phyloP scores from a whole-genome alignment of 2,797 vertebrate genomes.

The Xenops minutus region DNA sequence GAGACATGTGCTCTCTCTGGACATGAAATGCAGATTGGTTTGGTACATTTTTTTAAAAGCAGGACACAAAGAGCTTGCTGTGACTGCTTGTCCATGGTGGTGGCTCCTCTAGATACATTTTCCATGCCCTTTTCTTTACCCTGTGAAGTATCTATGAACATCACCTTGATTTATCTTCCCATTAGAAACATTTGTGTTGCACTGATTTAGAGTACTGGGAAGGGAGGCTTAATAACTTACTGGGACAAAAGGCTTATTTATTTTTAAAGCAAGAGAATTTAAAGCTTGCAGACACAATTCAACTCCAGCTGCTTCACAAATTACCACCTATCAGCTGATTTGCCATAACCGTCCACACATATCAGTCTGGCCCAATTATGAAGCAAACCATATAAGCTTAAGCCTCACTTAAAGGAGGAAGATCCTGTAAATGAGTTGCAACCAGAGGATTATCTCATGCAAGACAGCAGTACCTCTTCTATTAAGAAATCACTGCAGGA shows the following conservation, averaged over 20 bases:
- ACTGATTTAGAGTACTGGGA: neutral
- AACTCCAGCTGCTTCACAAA: conserved; percentile 55
- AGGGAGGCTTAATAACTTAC: conserved; percentile 4
- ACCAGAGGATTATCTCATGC: conserved; percentile 13
- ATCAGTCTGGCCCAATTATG: conserved; percentile 41
- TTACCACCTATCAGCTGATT: conserved; percentile 51
- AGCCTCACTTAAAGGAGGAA: conserved; percentile 37
- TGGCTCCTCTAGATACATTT: neutral
- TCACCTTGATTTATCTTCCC: conserved; percentile 13
- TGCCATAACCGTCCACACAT: conserved; percentile 32
- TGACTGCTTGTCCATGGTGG: neutral
- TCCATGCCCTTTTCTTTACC: neutral
- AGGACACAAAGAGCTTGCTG: neutral
- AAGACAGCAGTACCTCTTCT: neutral
- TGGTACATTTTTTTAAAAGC: neutral
- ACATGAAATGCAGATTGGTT: neutral
- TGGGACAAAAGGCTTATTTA: conserved; percentile 48
- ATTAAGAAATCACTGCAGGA: neutral
- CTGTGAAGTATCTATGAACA: neutral
- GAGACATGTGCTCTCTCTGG: neutral
- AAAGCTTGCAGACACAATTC: conserved; percentile 46
- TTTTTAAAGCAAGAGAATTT: conserved; percentile 36
- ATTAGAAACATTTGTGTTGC: neutral
- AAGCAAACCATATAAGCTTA: conserved; percentile 36
- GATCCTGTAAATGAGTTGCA: conserved; percentile 20